A percentile compares a stretch with the other conserved stretches of the same genome.
Conservation (phyloP, 2,888 invertebrate genomes). For the Strigamia maritima region DNA sequence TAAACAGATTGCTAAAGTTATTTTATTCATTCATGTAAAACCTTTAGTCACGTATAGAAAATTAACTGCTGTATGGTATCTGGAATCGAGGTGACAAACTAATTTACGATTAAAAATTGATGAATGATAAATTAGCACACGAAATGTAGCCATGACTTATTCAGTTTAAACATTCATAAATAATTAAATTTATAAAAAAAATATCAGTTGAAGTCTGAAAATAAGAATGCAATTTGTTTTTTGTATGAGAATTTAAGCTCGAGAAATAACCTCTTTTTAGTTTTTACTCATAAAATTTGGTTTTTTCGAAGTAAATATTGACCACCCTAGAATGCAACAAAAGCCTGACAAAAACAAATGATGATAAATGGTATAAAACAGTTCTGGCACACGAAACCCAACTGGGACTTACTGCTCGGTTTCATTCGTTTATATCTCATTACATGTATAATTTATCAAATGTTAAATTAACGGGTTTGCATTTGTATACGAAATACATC, state of each 20-base stretch:
- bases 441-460: not conserved
- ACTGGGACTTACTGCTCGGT: not conserved
- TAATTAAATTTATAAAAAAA: not conserved
- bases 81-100: not conserved
- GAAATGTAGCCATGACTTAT: not conserved
- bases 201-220: not conserved
- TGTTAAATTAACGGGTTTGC: not conserved
- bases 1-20: no score
- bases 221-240: not conserved
- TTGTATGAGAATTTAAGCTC: not conserved
- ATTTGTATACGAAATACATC: no score
- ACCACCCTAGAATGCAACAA: not conserved
- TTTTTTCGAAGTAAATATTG: not conserved
- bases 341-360: constrained; percentile 12
- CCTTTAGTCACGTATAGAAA: no score
- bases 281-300: not conserved
- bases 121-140: not conserved
- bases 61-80: no score
- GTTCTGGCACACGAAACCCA: not conserved
- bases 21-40: no score
- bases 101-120: not conserved
- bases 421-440: not conserved
- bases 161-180: not conserved
- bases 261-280: not conserved
- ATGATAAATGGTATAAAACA: constrained; percentile 4